Evolutionary conservation across 2,888 invertebrate genomes (phyloP).

Genomic region (Eucriotettix oculatus): DNA sequence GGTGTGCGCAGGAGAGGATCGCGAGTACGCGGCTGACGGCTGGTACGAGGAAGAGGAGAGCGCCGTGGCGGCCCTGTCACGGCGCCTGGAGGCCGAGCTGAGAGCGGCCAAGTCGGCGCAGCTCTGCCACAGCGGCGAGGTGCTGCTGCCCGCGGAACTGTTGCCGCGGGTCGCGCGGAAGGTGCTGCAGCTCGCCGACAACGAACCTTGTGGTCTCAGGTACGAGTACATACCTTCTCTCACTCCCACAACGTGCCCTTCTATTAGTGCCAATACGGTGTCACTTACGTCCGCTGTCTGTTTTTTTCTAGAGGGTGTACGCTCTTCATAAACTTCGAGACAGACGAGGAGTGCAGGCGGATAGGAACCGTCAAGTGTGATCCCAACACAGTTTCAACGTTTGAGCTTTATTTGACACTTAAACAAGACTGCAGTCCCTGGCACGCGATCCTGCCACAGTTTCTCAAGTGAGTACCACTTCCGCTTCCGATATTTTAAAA

Average conservation of each 20-base stretch:
- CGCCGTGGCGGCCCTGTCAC: conserved; percentile 43
- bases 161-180: conserved; percentile 62
- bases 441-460: conserved; percentile 74
- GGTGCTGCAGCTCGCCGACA: conserved; percentile 66
- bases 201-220: conserved; percentile 76
- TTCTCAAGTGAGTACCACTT: conserved; percentile 65
- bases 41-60: background rate
- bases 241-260: no score
- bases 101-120: conserved; percentile 66
- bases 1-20: background rate
- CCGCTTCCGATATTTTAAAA: background rate
- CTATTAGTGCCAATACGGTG: no score
- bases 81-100: conserved; percentile 60
- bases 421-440: conserved; percentile 76
- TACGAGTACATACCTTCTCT: conserved; percentile 9
- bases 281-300: no score
- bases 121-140: conserved; percentile 60
- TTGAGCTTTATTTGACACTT: conserved; percentile 75
- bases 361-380: conserved; percentile 75
- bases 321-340: conserved; percentile 69
- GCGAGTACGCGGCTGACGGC: background rate
- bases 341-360: conserved; percentile 45
- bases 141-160: conserved; percentile 68
- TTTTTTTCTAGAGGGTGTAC: conserved; percentile 47
- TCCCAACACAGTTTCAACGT: conserved; percentile 73